Evolutionary conservation across 1,140 invertebrate species (phyloP).

Genomic region (Sinonovacula constricta): DNA sequence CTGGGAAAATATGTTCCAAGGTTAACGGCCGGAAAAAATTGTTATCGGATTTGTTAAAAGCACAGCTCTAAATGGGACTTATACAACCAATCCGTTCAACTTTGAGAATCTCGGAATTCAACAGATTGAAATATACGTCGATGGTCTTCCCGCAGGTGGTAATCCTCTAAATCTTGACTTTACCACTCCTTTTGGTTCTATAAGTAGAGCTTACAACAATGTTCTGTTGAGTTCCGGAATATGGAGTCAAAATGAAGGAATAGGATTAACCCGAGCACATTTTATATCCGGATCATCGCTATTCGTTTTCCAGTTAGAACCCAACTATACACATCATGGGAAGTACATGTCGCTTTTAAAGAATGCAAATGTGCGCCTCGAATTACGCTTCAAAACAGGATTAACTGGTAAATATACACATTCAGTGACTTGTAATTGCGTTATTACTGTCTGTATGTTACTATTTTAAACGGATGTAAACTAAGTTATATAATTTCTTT

Average conservation of each 20-base stretch:
- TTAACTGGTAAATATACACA: too few relatives aligned
- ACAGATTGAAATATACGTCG: background rate
- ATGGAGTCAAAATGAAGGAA: background rate
- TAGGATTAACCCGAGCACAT: background rate
- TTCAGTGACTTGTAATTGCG: too few relatives aligned
- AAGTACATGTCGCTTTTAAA: too few relatives aligned
- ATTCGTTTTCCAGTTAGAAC: too few relatives aligned
- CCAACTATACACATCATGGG: too few relatives aligned
- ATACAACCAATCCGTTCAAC: constrained; percentile 22
- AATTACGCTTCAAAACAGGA: too few relatives aligned
- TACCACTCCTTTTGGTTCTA: background rate
- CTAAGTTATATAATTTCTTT: too few relatives aligned
- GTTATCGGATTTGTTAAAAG: constrained; percentile 10
- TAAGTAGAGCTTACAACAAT: background rate
- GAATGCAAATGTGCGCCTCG: too few relatives aligned
- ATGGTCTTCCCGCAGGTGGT: too few relatives aligned
- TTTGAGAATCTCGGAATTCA: constrained; percentile 18
- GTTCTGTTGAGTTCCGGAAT: background rate
- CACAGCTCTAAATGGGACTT: background rate
- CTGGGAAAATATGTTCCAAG: constrained; percentile 19
- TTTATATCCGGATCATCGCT: background rate
- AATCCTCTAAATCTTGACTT: constrained; percentile 12
- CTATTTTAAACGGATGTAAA: too few relatives aligned
- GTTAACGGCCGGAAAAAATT: constrained; percentile 13
- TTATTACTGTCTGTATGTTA: too few relatives aligned